Conservation (phyloP, 2,888 invertebrate genomes). For the Graphium colonna region DNA sequence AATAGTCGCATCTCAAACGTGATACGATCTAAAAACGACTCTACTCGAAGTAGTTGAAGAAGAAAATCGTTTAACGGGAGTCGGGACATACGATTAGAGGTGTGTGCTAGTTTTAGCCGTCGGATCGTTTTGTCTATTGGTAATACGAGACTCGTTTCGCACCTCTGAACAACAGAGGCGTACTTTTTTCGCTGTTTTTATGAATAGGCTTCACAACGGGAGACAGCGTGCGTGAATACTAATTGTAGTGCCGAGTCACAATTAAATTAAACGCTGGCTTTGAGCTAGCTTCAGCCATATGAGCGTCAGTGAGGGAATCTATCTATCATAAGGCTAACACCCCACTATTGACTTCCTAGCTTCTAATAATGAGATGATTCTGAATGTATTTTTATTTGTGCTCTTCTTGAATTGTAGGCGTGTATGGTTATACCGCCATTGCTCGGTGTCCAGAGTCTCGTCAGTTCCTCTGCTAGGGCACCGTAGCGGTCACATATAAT, state of each 20-base stretch:
- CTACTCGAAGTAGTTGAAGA: conserved; percentile 38
- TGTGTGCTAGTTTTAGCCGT: conserved; percentile 42
- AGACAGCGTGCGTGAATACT: conserved; percentile 45
- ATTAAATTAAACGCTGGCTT: conserved; percentile 37
- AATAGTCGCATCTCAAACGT: conserved; percentile 42
- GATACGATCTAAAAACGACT: conserved; percentile 40
- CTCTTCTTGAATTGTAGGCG: no score
- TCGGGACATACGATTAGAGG: conserved; percentile 31
- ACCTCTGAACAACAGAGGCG: conserved; percentile 69
- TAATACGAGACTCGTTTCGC: conserved; percentile 73
- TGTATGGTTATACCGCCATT: no score
- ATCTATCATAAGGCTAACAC: no score
- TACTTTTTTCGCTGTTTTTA: conserved; percentile 65
- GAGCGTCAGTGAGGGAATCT: no score
- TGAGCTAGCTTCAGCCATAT: conserved; percentile 26
- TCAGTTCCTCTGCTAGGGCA: no score
- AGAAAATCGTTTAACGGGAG: conserved; percentile 34
- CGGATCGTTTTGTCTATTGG: conserved; percentile 68
- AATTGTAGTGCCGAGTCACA: conserved; percentile 52
- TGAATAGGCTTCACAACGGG: conserved; percentile 52
- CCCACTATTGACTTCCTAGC: no score
- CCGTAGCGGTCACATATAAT: no score
- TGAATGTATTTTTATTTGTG: no score
- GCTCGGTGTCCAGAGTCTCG: no score
- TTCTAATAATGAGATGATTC: no score